A percentile compares a stretch with the other conserved stretches of the same genome.
These are phyloP conservation scores for Drosophila tripunctata DNA, from an alignment of 2,888 invertebrate species.

Conservation along the genomic window DNA sequence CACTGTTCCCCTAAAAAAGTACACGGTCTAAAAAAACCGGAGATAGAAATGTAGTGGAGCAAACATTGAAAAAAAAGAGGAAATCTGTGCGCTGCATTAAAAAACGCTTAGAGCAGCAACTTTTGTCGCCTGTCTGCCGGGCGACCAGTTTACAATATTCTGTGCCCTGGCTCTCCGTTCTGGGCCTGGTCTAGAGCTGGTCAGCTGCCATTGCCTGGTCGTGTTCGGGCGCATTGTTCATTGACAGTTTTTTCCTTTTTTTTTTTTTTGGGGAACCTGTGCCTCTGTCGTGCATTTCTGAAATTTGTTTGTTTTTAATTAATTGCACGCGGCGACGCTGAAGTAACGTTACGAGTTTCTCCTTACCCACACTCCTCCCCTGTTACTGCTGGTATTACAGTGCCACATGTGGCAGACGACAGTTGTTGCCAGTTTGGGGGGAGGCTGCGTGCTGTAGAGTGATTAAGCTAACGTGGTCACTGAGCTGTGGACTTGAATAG, in stretches of 20 bases:
- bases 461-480: constrained; percentile 62
- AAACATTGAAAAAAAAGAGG: neutral
- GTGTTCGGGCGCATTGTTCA: constrained; percentile 59
- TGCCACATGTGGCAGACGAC: constrained; percentile 15
- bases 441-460: constrained; percentile 64
- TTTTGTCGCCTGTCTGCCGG: constrained; percentile 75
- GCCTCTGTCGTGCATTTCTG: constrained; percentile 68
- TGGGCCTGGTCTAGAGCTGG: constrained; percentile 2
- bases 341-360: constrained; percentile 22
- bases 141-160: constrained; percentile 43
- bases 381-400: neutral
- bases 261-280: constrained; percentile 10
- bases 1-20: too few relatives aligned
- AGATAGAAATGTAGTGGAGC: neutral
- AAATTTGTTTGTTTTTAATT: constrained; percentile 82
- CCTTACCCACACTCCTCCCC: neutral
- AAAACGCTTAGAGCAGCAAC: constrained; percentile 79
- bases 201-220: constrained; percentile 18
- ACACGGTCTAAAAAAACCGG: too few relatives aligned
- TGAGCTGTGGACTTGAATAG: constrained; percentile 59
- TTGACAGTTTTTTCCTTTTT: constrained; percentile 60
- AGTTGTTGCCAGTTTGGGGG: constrained; percentile 3
- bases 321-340: constrained; percentile 76
- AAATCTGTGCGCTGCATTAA: constrained; percentile 77
- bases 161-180: neutral